Evolutionary conservation across 2,113 vertebrate species (phyloP).

Genomic region (Bambusicola thoracicus): DNA sequence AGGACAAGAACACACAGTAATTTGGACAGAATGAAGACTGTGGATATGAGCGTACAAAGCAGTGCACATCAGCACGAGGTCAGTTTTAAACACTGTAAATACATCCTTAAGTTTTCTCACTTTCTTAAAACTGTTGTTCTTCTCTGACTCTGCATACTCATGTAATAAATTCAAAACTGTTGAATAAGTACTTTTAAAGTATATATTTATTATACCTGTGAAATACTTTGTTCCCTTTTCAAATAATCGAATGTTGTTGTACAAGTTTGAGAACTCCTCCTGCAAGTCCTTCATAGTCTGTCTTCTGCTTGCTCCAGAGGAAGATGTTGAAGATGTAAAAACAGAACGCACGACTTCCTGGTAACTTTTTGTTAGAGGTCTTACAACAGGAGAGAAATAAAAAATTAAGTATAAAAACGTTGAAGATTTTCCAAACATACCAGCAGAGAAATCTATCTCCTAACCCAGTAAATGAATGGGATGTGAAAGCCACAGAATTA

Average conservation of each 20-base stretch:
- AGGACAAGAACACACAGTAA: background rate
- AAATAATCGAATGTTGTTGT: conserved; percentile 92
- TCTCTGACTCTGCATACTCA: background rate
- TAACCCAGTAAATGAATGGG: background rate
- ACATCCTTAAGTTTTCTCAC: background rate
- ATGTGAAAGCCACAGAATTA: background rate
- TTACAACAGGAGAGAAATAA: conserved; percentile 53
- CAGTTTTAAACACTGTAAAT: background rate
- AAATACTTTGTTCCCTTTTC: conserved; percentile 92
- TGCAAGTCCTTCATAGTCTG: conserved; percentile 93
- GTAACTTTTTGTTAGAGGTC: conserved; percentile 89
- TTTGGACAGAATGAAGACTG: background rate
- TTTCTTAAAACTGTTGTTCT: background rate
- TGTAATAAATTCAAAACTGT: background rate
- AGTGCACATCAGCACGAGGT: background rate
- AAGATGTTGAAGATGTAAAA: conserved; percentile 85
- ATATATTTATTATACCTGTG: conserved; percentile 78
- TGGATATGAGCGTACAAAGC: background rate
- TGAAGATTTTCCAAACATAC: background rate
- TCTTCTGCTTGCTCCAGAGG: conserved; percentile 85
- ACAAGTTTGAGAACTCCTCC: conserved; percentile 92
- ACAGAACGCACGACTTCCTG: conserved; percentile 90
- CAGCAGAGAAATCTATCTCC: background rate
- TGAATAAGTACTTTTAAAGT: background rate
- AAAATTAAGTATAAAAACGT: background rate